Conservation (phyloP, 37 sponge, comb jelly and placozoan genomes). For the Halisarca cf. caerulea region DNA sequence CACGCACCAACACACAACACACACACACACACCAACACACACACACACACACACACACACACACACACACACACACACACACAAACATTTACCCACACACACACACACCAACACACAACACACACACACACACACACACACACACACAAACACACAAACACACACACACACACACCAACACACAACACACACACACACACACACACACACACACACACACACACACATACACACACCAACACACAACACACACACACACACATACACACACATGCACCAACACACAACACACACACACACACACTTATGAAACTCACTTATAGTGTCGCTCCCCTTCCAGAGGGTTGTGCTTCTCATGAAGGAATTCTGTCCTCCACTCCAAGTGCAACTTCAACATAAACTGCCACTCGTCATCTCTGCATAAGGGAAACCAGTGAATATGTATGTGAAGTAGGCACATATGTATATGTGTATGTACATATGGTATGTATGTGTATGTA, state of each 20-base stretch:
- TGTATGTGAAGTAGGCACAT: not conserved
- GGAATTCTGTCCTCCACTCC: constrained; percentile 74
- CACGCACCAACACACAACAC: not conserved
- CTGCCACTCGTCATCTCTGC: constrained; percentile 74
- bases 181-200: too few relatives aligned
- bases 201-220: too few relatives aligned
- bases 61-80: too few relatives aligned
- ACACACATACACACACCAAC: not conserved
- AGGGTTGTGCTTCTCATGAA: constrained; percentile 72
- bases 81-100: too few relatives aligned
- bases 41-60: not conserved
- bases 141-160: not conserved
- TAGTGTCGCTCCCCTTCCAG: constrained; percentile 37
- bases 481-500: not conserved
- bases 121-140: too few relatives aligned
- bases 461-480: not conserved
- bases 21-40: too few relatives aligned
- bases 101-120: not conserved
- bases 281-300: not conserved
- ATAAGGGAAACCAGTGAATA: not conserved
- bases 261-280: not conserved
- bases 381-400: constrained; percentile 74
- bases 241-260: not conserved
- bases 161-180: not conserved
- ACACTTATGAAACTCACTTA: constrained; percentile 35